phyloP scores from a whole-genome alignment of 2,113 vertebrate species.

The Sardina pilchardus region DNA sequence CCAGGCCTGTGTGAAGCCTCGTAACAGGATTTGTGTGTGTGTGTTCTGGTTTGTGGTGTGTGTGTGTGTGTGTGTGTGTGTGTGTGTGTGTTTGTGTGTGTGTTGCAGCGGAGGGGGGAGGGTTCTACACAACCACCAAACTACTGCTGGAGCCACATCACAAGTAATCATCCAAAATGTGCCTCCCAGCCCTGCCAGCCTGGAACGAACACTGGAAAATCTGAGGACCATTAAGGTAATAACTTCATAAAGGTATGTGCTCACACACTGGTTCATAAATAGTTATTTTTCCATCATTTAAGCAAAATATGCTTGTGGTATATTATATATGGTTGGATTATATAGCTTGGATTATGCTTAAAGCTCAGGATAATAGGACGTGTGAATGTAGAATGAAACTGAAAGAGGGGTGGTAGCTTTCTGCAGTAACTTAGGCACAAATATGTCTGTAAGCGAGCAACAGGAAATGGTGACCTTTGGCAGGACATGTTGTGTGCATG shows the following conservation, averaged over 20 bases:
- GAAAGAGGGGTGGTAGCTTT: not conserved
- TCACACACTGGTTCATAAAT: not conserved
- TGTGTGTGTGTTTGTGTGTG: not conserved
- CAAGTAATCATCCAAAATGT: not conserved
- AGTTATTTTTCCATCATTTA: not conserved
- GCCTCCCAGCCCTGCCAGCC: not conserved
- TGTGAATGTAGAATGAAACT: not conserved
- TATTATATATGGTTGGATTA: not conserved
- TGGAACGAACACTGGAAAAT: not conserved
- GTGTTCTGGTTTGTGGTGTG: not conserved
- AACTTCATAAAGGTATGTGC: constrained; percentile 8
- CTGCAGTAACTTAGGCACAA: not conserved
- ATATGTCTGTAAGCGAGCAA: not conserved
- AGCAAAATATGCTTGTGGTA: not conserved
- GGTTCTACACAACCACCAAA: constrained; percentile 1
- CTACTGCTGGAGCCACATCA: constrained; percentile 14
- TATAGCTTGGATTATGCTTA: not conserved
- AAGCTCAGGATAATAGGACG: not conserved
- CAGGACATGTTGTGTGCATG: not conserved
- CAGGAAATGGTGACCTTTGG: not conserved
- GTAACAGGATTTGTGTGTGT: constrained; percentile 14
- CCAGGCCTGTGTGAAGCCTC: constrained; percentile 13
- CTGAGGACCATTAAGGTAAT: not conserved
- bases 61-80: not conserved
- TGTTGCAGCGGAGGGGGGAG: too few relatives aligned